Evolutionary conservation across 2,797 vertebrate species (phyloP), one percentile per base, ranked within the genome.

Genomic region (Fistularia tabacaria): DNA sequence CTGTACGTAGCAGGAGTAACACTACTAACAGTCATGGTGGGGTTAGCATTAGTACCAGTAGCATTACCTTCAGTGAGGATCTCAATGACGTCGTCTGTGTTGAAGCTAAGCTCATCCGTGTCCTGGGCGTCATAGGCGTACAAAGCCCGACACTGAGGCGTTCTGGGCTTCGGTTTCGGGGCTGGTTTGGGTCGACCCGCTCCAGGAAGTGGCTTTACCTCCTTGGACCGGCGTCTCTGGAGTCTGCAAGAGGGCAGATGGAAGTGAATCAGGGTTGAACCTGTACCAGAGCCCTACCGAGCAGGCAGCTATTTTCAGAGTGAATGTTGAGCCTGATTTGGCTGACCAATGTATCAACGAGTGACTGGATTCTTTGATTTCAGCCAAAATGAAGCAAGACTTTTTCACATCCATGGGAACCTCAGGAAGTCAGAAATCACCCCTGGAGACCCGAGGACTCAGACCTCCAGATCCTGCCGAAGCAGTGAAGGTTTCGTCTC

Each of bases 61-160:
- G 9, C 40, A 7, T 0, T 80, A 93, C 93, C 92, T 87, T 93
- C 90, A 48, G 59, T 83, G 48, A 91, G 48, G 38, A 94, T 90
- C 6, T 94, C 91, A 10, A 94, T 90, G 64, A 92, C 0, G 0
- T 94, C 92, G 0, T 90, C 65, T 0, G 88, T 64, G 7, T 93
- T 93, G 76, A 94, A 94, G 83, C 92, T 93, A 14, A 94, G 90
- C 69, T 94, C 93, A 1, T 94, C 93, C 0, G 92, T 92, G 84
- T 94, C 93, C 77, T 94, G 93, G 6, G 93, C 93, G 0, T 94
- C 93, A 10, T 94, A 94, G 13, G 91, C 87, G 0, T 92, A 94
- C 6, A 94, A 79, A 0, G 93, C 91, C 45, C 74, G 66, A 74
- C 93, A 93, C 38, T 87, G 90, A 0, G 92, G 92, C 1, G 77